Evolutionary conservation across 92 coral and sea anemone species (phyloP).

Genomic region (Plumapathes pennacea): DNA sequence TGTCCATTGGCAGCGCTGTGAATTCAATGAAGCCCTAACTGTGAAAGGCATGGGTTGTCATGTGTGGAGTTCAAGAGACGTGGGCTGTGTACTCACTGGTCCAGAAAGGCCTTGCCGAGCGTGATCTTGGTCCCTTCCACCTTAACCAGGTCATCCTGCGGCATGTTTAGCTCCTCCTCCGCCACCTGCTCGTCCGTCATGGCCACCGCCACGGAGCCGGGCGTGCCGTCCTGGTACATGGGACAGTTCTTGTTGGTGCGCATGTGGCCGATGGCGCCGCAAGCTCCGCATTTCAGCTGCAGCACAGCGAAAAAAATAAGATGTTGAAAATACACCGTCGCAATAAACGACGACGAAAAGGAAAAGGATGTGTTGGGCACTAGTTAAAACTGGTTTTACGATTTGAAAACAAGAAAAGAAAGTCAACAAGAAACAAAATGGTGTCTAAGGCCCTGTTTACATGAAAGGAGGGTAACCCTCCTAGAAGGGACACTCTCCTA

Average conservation of each 20-base stretch:
- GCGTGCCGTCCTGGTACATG: slow-evolving; percentile 84
- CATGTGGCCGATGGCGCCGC: slow-evolving; percentile 99
- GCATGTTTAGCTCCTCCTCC: slow-evolving; percentile 97
- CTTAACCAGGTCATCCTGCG: slow-evolving; percentile 96
- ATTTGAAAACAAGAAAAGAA: too few relatives aligned
- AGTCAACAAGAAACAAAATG: too few relatives aligned
- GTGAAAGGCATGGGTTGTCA: too few relatives aligned
- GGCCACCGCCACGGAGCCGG: slow-evolving; percentile 88
- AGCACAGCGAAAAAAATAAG: background rate
- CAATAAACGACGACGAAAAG: too few relatives aligned
- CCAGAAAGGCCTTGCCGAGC: slow-evolving; percentile 93
- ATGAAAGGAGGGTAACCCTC: too few relatives aligned
- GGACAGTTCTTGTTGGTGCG: slow-evolving; percentile 99
- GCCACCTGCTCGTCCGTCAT: slow-evolving; percentile 99
- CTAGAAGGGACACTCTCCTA: too few relatives aligned
- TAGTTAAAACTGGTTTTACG: too few relatives aligned
- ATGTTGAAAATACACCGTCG: background rate
- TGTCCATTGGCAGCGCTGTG: too few relatives aligned
- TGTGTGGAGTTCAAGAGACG: too few relatives aligned
- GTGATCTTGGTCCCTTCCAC: slow-evolving; percentile 99
- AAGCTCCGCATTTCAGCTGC: slow-evolving; percentile 97
- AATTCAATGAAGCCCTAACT: too few relatives aligned
- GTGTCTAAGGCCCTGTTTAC: too few relatives aligned
- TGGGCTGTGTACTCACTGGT: slow-evolving; percentile 87
- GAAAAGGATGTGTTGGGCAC: too few relatives aligned